These are phyloP conservation scores for Drosophila formosana DNA, from an alignment of 2,888 invertebrate species.

Conservation along the genomic window DNA sequence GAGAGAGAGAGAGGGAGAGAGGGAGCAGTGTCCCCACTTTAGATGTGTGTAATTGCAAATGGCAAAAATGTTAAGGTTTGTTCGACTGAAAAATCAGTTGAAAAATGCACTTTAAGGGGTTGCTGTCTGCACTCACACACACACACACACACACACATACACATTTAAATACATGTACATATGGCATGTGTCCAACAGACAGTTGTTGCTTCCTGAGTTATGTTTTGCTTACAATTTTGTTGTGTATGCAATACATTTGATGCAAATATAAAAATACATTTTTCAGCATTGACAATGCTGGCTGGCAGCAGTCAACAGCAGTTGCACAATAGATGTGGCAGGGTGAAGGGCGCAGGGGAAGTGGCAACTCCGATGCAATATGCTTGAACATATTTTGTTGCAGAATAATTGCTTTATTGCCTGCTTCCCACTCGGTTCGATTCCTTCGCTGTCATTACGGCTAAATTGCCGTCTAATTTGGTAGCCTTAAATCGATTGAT, in stretches of 20 bases:
- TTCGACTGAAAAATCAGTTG: constrained; percentile 9
- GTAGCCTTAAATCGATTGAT: constrained; percentile 23
- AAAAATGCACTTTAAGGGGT: constrained; percentile 18
- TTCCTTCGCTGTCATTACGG: neutral
- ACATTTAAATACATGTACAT: constrained; percentile 1
- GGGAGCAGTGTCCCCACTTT: neutral
- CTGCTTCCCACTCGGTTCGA: too few relatives aligned
- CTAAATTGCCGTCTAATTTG: constrained; percentile 19
- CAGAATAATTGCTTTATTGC: constrained; percentile 12
- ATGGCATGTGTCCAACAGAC: constrained; percentile 18
- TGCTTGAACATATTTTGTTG: constrained; percentile 14
- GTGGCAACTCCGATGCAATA: constrained; percentile 4
- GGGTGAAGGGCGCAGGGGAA: neutral
- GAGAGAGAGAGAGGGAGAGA: neutral
- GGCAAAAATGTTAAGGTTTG: constrained; percentile 16
- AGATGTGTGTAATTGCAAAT: constrained; percentile 12
- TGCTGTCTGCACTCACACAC: constrained; percentile 8
- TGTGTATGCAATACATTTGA: constrained; percentile 43
- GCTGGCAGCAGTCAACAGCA: neutral
- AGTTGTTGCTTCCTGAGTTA: constrained; percentile 30
- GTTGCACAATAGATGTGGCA: neutral
- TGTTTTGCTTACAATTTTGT: constrained; percentile 24
- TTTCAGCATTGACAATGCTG: constrained; percentile 14
- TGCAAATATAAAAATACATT: constrained; percentile 38
- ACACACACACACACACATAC: neutral